Conservation (phyloP, 2,888 invertebrate species). For the Eupsilia transversa region DNA sequence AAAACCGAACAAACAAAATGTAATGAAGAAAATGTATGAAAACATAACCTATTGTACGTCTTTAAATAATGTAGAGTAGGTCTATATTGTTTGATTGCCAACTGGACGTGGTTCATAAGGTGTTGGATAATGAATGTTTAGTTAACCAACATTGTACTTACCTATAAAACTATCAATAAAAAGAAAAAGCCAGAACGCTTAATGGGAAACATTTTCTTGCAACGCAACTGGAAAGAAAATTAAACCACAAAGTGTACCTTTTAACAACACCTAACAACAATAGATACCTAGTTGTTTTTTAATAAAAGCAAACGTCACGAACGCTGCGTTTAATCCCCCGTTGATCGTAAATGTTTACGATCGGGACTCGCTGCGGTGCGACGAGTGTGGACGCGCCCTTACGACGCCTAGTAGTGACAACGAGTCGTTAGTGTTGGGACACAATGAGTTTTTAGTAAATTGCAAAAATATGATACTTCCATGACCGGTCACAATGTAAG, state of each 20-base stretch:
- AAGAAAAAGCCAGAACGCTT: background rate
- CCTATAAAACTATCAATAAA: background rate
- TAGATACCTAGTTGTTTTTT: slow-evolving; percentile 76
- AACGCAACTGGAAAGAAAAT: slow-evolving; percentile 34
- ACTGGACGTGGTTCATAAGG: background rate
- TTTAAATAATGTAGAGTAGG: background rate
- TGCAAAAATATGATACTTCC: background rate
- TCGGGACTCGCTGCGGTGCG: slow-evolving; percentile 82
- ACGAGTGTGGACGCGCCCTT: slow-evolving; percentile 81
- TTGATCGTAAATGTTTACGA: slow-evolving; percentile 89
- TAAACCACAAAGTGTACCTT: slow-evolving; percentile 32
- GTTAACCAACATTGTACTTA: background rate
- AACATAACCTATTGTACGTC: background rate
- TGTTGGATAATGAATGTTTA: too few species aligned
- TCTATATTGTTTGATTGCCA: background rate
- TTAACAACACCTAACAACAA: slow-evolving; percentile 61
- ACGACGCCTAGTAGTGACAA: slow-evolving; percentile 86
- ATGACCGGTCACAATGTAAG: too few species aligned
- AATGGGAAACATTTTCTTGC: slow-evolving; percentile 5
- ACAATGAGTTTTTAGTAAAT: slow-evolving; percentile 64
- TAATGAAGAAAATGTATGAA: background rate
- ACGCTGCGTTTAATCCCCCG: slow-evolving; percentile 83
- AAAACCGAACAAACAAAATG: background rate
- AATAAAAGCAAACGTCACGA: slow-evolving; percentile 86
- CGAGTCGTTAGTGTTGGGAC: slow-evolving; percentile 67